These are phyloP conservation scores for Spodoptera picta DNA, from an alignment of 2,888 invertebrate species.

Conservation along the genomic window DNA sequence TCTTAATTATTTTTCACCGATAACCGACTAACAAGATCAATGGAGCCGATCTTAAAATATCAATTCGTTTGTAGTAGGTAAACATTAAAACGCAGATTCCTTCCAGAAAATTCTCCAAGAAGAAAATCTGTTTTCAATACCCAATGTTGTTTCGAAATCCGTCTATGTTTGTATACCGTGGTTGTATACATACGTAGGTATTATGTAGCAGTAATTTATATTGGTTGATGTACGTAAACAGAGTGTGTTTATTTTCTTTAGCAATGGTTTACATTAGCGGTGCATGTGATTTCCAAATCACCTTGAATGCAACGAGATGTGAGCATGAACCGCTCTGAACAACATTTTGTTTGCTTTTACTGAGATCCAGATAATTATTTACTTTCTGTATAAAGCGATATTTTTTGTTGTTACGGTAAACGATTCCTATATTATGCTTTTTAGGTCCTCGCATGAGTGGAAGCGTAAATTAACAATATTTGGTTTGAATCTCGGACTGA, in stretches of 20 bases:
- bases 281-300: constrained; percentile 71
- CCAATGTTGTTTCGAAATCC: constrained; percentile 30
- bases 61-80: too few species aligned
- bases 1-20: too few species aligned
- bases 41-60: too few species aligned
- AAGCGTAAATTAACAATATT: too few species aligned
- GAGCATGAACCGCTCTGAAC: constrained; percentile 30
- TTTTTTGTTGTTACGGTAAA: too few species aligned
- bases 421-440: too few species aligned
- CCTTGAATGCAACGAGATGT: constrained; percentile 65
- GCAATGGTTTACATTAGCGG: constrained; percentile 70
- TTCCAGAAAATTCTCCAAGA: constrained; percentile 22
- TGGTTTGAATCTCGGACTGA: too few species aligned
- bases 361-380: constrained; percentile 5
- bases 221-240: constrained; percentile 62
- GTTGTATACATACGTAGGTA: constrained; percentile 26
- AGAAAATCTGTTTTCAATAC: constrained; percentile 19
- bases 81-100: too few species aligned
- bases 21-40: too few species aligned
- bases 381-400: constrained; percentile 2
- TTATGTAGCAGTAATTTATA: constrained; percentile 50
- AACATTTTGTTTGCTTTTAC: constrained; percentile 22
- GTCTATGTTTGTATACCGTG: constrained; percentile 26
- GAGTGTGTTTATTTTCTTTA: constrained; percentile 67
- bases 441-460: too few species aligned